Conservation (phyloP, 2,888 invertebrate genomes). For the Ichneumoninae sp. region DNA sequence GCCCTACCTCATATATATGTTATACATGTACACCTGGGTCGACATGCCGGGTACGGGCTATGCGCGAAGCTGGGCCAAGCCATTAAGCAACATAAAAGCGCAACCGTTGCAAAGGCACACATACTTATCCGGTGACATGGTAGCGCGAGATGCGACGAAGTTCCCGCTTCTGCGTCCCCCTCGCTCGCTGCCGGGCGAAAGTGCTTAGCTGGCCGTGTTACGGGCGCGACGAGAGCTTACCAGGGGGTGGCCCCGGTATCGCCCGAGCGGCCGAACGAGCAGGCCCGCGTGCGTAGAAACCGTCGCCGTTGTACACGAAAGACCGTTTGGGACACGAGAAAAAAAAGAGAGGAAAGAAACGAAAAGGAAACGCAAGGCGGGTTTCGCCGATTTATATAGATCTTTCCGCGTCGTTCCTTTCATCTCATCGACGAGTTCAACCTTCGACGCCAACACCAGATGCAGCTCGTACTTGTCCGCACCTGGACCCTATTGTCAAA, state of each 20-base stretch:
- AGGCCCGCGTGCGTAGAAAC: slow-evolving; percentile 8
- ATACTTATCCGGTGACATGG: slow-evolving; percentile 66
- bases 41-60: slow-evolving; percentile 27
- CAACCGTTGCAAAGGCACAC: slow-evolving; percentile 69
- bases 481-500: neutral
- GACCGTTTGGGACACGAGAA: neutral
- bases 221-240: slow-evolving; percentile 56
- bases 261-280: slow-evolving; percentile 26
- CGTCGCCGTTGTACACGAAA: slow-evolving; percentile 38
- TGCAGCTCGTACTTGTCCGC: neutral
- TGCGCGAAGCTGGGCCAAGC: slow-evolving; percentile 63
- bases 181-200: slow-evolving; percentile 49
- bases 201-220: slow-evolving; percentile 65
- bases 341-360: slow-evolving; percentile 25
- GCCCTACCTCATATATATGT: neutral
- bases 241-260: slow-evolving; percentile 27
- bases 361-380: slow-evolving; percentile 3
- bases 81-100: slow-evolving; percentile 75
- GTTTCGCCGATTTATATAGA: slow-evolving; percentile 48
- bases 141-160: slow-evolving; percentile 34
- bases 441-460: neutral
- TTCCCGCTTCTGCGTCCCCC: slow-evolving; percentile 7
- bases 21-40: neutral
- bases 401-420: slow-evolving; percentile 24
- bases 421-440: slow-evolving; percentile 22